Percentiles rank a stretch among this genome's conserved stretches.
These are phyloP conservation scores for Bedellia somnulentella DNA, from an alignment of 2,888 invertebrate species.

Conservation along the genomic window DNA sequence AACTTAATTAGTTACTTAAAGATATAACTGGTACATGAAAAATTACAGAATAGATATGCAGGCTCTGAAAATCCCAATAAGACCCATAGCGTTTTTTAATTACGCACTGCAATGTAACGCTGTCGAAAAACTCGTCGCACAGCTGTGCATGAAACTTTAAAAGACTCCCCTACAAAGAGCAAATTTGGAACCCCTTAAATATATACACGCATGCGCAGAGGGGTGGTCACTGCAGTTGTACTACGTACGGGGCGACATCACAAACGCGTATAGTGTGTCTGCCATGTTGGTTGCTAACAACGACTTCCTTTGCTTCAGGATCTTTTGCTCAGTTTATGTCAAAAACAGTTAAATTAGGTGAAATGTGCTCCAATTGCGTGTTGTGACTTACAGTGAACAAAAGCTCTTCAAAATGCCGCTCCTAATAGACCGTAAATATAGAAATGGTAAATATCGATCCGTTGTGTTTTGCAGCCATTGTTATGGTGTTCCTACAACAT, in stretches of 20 bases:
- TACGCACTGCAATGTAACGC: background rate
- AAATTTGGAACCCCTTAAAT: constrained; percentile 40
- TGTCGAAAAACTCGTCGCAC: constrained; percentile 11
- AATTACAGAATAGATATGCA: no score
- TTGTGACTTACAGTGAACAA: constrained; percentile 11
- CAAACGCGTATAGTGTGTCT: constrained; percentile 23
- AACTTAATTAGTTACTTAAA: no score
- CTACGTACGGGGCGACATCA: constrained; percentile 27
- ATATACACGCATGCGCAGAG: constrained; percentile 48
- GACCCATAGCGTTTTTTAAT: constrained; percentile 20
- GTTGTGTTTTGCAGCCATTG: constrained; percentile 30
- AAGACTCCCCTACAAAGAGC: constrained; percentile 27
- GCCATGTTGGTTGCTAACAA: constrained; percentile 40
- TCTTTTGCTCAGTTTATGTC: no score
- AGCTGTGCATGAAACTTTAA: constrained; percentile 27
- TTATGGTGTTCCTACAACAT: constrained; percentile 11
- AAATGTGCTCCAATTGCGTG: background rate
- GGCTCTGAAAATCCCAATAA: no score
- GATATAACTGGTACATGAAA: no score
- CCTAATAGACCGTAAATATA: constrained; percentile 32
- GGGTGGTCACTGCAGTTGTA: constrained; percentile 31
- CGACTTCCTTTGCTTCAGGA: no score
- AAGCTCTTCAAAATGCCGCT: constrained; percentile 32
- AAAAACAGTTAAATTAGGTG: background rate
- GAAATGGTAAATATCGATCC: constrained; percentile 55